Conservation (phyloP, 2,797 vertebrate genomes). For the Sebastes kiyomatsui region DNA sequence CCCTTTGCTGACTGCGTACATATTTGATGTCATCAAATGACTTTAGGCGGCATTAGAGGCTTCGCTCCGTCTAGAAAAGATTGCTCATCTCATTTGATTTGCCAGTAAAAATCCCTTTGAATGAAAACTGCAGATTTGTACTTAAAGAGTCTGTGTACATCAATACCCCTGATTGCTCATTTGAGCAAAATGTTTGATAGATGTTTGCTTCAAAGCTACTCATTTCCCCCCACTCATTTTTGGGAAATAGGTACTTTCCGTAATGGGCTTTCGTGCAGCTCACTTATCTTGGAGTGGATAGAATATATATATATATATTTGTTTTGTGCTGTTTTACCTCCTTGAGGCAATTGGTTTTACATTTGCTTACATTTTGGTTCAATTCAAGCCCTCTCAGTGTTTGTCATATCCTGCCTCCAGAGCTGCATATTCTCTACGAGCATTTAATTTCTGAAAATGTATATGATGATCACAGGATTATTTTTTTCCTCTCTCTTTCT, state of each 20-base stretch:
- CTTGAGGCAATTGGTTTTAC: slow-evolving; percentile 34
- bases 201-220: slow-evolving; percentile 22
- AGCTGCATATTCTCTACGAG: not conserved
- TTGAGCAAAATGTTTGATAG: slow-evolving; percentile 36
- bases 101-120: slow-evolving; percentile 31
- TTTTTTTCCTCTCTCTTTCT: not conserved
- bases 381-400: not conserved
- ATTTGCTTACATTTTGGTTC: slow-evolving; percentile 23
- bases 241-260: slow-evolving; percentile 30
- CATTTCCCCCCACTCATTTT: slow-evolving; percentile 15
- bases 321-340: slow-evolving; percentile 43
- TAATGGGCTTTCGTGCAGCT: slow-evolving; percentile 26
- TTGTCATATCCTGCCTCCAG: slow-evolving; percentile 20
- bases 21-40: slow-evolving; percentile 17
- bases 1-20: not conserved
- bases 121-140: slow-evolving; percentile 26
- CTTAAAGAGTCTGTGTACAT: slow-evolving; percentile 44
- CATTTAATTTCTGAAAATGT: slow-evolving; percentile 1
- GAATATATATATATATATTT: slow-evolving; percentile 8
- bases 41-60: not conserved
- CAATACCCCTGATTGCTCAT: slow-evolving; percentile 59
- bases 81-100: slow-evolving; percentile 35
- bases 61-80: slow-evolving; percentile 18
- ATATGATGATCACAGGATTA: slow-evolving; percentile 9
- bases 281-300: slow-evolving; percentile 27